Percentiles rank a stretch among this genome's conserved stretches.
Evolutionary conservation across 64 coral and sea anemone genomes (phyloP).

Genomic region (Pocillopora verrucosa): DNA sequence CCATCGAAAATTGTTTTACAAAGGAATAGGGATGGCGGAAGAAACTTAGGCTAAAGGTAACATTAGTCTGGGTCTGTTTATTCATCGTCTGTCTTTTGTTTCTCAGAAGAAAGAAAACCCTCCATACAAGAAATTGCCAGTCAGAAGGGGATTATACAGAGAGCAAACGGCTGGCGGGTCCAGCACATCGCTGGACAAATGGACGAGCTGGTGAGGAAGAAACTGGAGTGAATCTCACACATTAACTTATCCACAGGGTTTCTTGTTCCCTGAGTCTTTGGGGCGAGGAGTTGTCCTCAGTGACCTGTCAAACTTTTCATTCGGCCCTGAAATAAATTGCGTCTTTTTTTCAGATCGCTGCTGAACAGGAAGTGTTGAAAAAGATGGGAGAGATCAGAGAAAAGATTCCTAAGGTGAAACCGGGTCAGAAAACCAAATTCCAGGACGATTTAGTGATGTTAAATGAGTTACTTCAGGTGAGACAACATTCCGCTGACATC

Average conservation of each 20-base stretch:
- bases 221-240: not conserved
- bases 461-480: conserved; percentile 95
- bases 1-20: too few relatives aligned
- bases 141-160: conserved; percentile 78
- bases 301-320: not conserved
- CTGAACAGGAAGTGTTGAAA: conserved; percentile 87
- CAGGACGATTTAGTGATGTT: conserved; percentile 94
- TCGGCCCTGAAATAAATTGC: not conserved
- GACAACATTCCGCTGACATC: not conserved
- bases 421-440: conserved; percentile 90
- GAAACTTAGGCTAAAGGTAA: too few relatives aligned
- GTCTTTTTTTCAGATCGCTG: conserved; percentile 51
- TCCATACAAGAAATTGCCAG: conserved; percentile 94
- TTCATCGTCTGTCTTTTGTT: not conserved
- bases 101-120: conserved; percentile 91
- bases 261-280: not conserved
- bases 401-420: conserved; percentile 74
- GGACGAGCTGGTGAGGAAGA: conserved; percentile 84
- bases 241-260: not conserved
- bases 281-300: too few relatives aligned
- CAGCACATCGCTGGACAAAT: conserved; percentile 93
- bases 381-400: conserved; percentile 93
- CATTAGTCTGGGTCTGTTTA: not conserved
- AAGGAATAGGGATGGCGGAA: too few relatives aligned
- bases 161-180: conserved; percentile 90